Evolutionary conservation across 2,888 invertebrate genomes (phyloP), one percentile per base, ranked within the genome.

Genomic region (Axea sp.): DNA sequence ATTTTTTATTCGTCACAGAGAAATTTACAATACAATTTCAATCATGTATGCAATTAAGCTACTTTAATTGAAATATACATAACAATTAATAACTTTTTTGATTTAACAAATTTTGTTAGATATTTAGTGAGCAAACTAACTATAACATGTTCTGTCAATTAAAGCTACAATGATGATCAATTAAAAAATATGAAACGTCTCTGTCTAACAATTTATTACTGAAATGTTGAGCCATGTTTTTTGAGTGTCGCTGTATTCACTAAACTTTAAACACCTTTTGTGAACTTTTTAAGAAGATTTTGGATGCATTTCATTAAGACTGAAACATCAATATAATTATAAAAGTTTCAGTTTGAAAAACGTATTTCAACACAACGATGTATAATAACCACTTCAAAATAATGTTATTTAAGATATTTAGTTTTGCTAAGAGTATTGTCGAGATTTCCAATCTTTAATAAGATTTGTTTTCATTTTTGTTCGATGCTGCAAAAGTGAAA

Each of bases 271-370:
- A 4, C 1, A 2, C 2, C 31, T 31, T 37, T 37, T 15, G 1
- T 14, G 0, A 49, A 51, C 28, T 62, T 49, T 62, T 14, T 49
- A 51, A 62, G 51, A 49, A 17, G 49, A 62, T 62, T 57, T 49
- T 22, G 11, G 49, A 60, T 11, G 26, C 3, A 7, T 31, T 22
- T 51, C 37, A 51, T 41, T 51, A 41, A 17, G 12, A 7, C 26
- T 7, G 5, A 8, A 19, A 51, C 41, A 39, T 19, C 45, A 28
- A 49, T 22, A 22, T 37, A 62, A 49, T 47, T 47, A 33, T 28
- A 31, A 30, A 49, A 62, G 30, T 62, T 37, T 26, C 12, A 8
- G 12, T 28, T 47, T 47, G 45, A 19, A 22, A 49, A 62, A 37
- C 11, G 17, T 12, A 6, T 12, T 39, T 12, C 37, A 28, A 39